Evolutionary conservation across 2,888 invertebrate genomes (phyloP).

Genomic region (Leptarthrus brevirostris): DNA sequence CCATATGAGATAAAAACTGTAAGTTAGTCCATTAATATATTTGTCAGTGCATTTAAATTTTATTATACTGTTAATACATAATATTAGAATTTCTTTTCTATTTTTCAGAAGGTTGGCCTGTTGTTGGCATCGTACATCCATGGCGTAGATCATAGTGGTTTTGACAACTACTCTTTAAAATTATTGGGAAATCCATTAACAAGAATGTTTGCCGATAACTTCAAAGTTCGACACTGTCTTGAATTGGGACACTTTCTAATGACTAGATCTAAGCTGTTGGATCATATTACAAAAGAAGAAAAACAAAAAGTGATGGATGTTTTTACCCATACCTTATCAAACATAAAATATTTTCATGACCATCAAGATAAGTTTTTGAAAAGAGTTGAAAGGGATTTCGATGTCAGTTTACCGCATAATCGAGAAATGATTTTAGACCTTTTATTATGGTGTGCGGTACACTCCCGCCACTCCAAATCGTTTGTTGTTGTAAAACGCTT

Average conservation of each 20-base stretch:
- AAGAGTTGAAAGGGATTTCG: background rate
- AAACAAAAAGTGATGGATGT: slow-evolving; percentile 12
- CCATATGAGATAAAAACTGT: slow-evolving; percentile 35
- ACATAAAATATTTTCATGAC: background rate
- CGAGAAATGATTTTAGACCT: background rate
- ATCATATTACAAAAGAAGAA: slow-evolving; percentile 10
- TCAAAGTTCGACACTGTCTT: background rate
- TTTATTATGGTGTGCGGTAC: slow-evolving; percentile 43
- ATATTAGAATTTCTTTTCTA: too few species aligned
- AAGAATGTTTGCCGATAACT: background rate
- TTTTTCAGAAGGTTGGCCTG: slow-evolving; percentile 28
- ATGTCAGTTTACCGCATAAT: background rate
- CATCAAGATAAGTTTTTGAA: background rate
- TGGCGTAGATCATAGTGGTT: background rate
- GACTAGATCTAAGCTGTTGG: slow-evolving; percentile 15
- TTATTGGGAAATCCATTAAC: background rate
- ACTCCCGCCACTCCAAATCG: slow-evolving; percentile 50
- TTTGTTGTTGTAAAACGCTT: slow-evolving; percentile 50
- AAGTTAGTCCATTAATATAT: too few species aligned
- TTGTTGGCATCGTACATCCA: background rate
- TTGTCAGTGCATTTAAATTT: too few species aligned
- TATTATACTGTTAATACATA: too few species aligned
- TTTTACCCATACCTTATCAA: background rate
- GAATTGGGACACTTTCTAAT: slow-evolving; percentile 43
- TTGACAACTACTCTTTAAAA: background rate